phyloP scores from a whole-genome alignment of 2,888 invertebrate species.

The Diarsia brunnea region DNA sequence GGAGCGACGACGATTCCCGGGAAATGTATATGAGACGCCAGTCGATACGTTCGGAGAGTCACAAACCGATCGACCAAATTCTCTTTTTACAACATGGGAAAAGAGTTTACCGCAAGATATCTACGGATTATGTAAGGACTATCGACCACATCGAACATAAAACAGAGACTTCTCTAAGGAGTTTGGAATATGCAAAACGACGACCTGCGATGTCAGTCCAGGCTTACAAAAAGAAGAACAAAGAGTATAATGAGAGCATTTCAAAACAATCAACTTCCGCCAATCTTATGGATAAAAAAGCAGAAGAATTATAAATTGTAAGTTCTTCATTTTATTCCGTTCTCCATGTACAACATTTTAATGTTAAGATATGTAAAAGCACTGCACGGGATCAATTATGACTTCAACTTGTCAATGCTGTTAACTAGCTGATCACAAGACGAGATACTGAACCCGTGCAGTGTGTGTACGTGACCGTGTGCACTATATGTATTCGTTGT shows the following conservation, averaged over 20 bases:
- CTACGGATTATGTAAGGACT: conserved; percentile 83
- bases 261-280: not conserved
- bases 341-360: not conserved
- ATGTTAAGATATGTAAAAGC: not conserved
- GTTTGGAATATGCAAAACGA: conserved; percentile 78
- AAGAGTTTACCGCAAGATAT: conserved; percentile 79
- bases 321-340: not conserved
- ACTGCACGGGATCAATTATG: not conserved
- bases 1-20: conserved; percentile 66
- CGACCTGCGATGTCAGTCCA: conserved; percentile 79
- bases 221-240: conserved; percentile 80
- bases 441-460: not conserved
- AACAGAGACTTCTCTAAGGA: conserved; percentile 75
- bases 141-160: conserved; percentile 76
- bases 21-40: conserved; percentile 67
- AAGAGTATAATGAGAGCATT: conserved; percentile 67
- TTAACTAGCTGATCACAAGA: not conserved
- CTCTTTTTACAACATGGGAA: conserved; percentile 80
- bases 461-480: not conserved
- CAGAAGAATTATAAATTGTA: not conserved
- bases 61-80: conserved; percentile 73
- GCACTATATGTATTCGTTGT: not conserved
- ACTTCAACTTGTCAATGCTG: not conserved
- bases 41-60: conserved; percentile 54
- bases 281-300: not conserved